A percentile compares a stretch with the other conserved stretches of the same genome.
Conservation (phyloP, 2,888 invertebrate genomes). For the Adela reaumurella region DNA sequence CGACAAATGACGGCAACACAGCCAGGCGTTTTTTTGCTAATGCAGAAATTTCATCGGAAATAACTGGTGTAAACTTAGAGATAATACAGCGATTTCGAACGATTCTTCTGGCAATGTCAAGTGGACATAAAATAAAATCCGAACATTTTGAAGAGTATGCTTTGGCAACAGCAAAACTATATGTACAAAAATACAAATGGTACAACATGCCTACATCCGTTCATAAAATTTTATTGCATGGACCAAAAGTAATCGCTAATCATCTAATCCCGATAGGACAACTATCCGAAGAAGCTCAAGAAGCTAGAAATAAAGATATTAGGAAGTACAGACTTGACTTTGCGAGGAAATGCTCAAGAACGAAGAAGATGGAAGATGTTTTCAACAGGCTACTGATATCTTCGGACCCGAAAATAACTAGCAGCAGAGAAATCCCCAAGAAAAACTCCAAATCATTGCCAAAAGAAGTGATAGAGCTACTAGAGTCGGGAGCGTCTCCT, state of each 20-base stretch:
- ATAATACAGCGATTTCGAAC: neutral
- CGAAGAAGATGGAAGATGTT: no score
- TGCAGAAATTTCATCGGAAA: conserved; percentile 12
- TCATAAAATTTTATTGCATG: neutral
- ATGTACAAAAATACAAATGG: neutral
- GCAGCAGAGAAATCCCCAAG: no score
- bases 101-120: neutral
- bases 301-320: neutral
- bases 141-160: neutral
- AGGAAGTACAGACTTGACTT: no score
- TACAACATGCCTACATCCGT: neutral
- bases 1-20: conserved; percentile 15
- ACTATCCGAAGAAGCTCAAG: neutral
- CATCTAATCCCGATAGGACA: neutral
- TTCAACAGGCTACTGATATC: no score
- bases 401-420: no score
- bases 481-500: no score
- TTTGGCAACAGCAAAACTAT: neutral
- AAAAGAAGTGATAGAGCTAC: no score
- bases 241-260: neutral
- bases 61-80: conserved; percentile 13
- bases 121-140: neutral
- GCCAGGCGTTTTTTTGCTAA: conserved; percentile 15
- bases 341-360: no score
- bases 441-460: no score